Evolutionary conservation across 2,797 vertebrate species (phyloP).

Genomic region (Spinus olivaceus): DNA sequence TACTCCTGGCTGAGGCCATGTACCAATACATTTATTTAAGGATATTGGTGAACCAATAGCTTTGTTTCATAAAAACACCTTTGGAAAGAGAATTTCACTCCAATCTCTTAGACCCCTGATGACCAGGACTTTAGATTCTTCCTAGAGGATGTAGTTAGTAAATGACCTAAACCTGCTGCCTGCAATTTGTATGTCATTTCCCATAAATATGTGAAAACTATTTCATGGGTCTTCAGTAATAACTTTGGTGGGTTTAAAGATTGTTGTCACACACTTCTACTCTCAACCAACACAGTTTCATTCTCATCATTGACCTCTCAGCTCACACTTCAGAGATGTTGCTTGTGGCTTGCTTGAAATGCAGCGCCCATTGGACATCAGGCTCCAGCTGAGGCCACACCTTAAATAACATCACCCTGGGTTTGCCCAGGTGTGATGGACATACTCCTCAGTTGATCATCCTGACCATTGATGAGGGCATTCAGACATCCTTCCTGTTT

Average conservation of each 20-base stretch:
- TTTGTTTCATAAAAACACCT: background rate
- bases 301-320: background rate
- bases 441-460: background rate
- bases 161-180: background rate
- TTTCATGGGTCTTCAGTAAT: background rate
- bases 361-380: accelerated
- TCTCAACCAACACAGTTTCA: background rate
- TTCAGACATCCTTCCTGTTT: background rate
- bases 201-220: background rate
- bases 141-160: background rate
- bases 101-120: background rate
- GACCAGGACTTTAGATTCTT: background rate
- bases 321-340: background rate
- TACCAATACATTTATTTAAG: background rate
- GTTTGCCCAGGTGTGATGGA: background rate
- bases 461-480: background rate
- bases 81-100: background rate
- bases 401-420: background rate
- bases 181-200: background rate
- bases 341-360: background rate
- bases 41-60: background rate
- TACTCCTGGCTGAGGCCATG: background rate
- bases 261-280: background rate
- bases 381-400: background rate
- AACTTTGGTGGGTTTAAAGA: background rate